Evolutionary conservation across 1,140 invertebrate species (phyloP).

Genomic region (Metaphire vulgaris): DNA sequence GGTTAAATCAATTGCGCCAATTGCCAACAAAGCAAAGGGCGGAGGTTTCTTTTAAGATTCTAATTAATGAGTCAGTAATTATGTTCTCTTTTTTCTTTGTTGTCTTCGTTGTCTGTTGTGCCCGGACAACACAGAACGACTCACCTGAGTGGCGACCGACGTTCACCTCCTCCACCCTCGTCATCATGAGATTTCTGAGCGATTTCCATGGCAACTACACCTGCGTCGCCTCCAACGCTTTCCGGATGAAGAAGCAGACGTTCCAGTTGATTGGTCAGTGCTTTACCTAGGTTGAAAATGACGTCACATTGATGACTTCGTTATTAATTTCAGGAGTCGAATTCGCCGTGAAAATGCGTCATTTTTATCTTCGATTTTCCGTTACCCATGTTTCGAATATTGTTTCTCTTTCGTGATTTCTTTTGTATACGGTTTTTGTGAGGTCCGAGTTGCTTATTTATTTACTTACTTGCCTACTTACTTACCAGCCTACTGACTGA

Average conservation of each 20-base stretch:
- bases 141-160: slow-evolving; percentile 20
- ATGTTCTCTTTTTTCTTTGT: too few relatives aligned
- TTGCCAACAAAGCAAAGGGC: not conserved
- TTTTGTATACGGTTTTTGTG: too few relatives aligned
- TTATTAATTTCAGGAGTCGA: too few relatives aligned
- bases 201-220: slow-evolving; percentile 27
- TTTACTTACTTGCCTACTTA: too few relatives aligned
- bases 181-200: slow-evolving; percentile 26
- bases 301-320: too few relatives aligned
- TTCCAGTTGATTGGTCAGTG: slow-evolving; percentile 24
- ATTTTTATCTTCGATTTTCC: too few relatives aligned
- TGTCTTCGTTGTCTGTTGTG: too few relatives aligned
- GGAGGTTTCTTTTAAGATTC: not conserved
- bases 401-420: too few relatives aligned
- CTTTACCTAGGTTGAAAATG: too few relatives aligned
- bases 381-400: too few relatives aligned
- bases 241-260: slow-evolving; percentile 28
- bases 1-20: not conserved
- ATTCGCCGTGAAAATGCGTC: too few relatives aligned
- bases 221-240: slow-evolving; percentile 28
- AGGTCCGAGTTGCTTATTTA: too few relatives aligned
- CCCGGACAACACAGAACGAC: slow-evolving; percentile 29
- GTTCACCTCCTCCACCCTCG: slow-evolving; percentile 26
- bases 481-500: not conserved
- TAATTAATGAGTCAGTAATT: not conserved